These are phyloP conservation scores for Lordiphosa andalusiaca DNA, from an alignment of 2,888 invertebrate species.

Conservation along the genomic window DNA sequence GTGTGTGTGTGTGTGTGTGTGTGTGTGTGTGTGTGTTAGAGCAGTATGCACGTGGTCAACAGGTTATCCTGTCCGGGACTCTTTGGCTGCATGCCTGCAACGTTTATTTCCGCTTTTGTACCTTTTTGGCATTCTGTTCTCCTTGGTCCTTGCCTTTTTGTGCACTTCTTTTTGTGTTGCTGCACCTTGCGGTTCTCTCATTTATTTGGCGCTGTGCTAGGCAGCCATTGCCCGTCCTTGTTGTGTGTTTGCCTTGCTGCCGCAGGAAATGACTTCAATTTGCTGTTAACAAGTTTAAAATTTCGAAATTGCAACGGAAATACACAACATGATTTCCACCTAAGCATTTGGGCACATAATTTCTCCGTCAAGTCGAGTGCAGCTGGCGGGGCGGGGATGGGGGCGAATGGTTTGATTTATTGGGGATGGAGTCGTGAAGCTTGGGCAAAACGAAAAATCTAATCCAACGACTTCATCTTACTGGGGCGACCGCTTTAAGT, in stretches of 20 bases:
- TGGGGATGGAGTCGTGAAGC: not conserved
- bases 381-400: slow-evolving; percentile 30
- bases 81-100: slow-evolving; percentile 46
- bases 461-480: slow-evolving; percentile 33
- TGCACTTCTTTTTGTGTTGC: slow-evolving; percentile 39
- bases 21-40: slow-evolving; percentile 24
- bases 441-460: slow-evolving; percentile 17
- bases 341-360: slow-evolving; percentile 68
- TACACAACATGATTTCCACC: slow-evolving; percentile 71
- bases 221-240: slow-evolving; percentile 33
- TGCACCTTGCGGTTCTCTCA: slow-evolving; percentile 69
- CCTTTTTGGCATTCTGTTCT: slow-evolving; percentile 73
- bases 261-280: slow-evolving; percentile 74
- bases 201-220: slow-evolving; percentile 56
- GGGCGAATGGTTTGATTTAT: slow-evolving; percentile 14
- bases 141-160: slow-evolving; percentile 34
- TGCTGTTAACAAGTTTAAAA: slow-evolving; percentile 77
- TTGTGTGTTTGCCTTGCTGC: slow-evolving; percentile 41
- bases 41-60: slow-evolving; percentile 74
- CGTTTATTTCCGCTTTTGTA: slow-evolving; percentile 74
- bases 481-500: not conserved
- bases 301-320: slow-evolving; percentile 73
- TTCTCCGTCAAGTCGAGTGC: slow-evolving; percentile 42
- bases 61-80: slow-evolving; percentile 64
- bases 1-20: slow-evolving; percentile 14